Evolutionary conservation across 2,113 vertebrate genomes (phyloP), one percentile per base, ranked within the genome.

Genomic region (Tonatia bakeri): DNA sequence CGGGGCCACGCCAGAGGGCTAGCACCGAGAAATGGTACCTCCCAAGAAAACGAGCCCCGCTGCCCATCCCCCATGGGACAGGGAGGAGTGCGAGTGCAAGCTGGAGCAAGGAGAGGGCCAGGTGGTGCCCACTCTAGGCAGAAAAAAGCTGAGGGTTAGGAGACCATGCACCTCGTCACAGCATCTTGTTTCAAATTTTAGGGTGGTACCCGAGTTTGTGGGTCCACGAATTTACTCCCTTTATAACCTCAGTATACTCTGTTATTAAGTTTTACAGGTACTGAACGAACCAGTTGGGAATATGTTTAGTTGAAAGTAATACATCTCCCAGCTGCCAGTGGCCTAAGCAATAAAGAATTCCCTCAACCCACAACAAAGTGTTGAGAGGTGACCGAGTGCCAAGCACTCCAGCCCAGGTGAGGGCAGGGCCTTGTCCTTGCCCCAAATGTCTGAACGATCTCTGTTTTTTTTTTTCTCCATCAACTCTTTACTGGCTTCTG

Each of bases 371-470:
- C 38, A 38, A 36, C 36, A 33, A 67, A 52, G 40, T 40, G 5
- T 7, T 17, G 28, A 72, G 28, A 28, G 13, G 40, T n/a, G 43
- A 40, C 50, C 17, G 2, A 1, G 0, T 12, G 16, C 17, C 54
- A 7, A 45, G 52, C 20, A 3, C 69, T 50, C 3, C 45, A 36
- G 54, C 33, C 9, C 7, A 12, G 54, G 20, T 4, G 2, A 33
- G 69, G 20, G 13, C 17, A 54, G 47, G 20, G 31, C 8, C 65
- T 65, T 20, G 70, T 50, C 15, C 11, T 7, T 33, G 36, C 54
- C 40, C n/a, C 19, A 36, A 36, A 52, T n/a, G 47, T 13, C 47
- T 52, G 33, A 79, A 52, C 7, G 19, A 52, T 19, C 31, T 43
- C 89, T 4, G 9, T n/a, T 61, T 59, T 17, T 61, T 59, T 17